Evolutionary conservation across 2,113 vertebrate species (phyloP).

Genomic region (Penelope pileata): DNA sequence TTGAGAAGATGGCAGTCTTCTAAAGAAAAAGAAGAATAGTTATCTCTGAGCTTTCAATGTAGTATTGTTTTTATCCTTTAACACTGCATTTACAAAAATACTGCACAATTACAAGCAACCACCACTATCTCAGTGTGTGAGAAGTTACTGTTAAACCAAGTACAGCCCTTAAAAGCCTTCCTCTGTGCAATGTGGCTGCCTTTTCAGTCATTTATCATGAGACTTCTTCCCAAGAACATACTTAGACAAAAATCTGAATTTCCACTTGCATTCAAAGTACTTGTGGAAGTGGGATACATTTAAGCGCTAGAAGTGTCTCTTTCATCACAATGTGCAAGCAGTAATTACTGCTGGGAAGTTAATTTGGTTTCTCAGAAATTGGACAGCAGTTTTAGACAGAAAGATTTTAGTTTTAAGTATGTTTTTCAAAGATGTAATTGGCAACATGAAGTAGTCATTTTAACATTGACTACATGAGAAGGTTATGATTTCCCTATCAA

Average conservation of each 20-base stretch:
- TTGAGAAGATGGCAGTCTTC: conserved; percentile 45
- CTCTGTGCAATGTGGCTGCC: background rate
- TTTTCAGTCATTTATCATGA: background rate
- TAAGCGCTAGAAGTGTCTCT: background rate
- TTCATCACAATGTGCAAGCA: no score
- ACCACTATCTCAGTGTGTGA: background rate
- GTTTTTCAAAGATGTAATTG: background rate
- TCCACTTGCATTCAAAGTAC: background rate
- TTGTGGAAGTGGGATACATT: background rate
- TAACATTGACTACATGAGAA: background rate
- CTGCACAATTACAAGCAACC: background rate
- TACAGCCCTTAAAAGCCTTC: background rate
- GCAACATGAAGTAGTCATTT: background rate
- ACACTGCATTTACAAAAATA: background rate
- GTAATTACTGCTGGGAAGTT: background rate
- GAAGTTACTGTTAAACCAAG: background rate
- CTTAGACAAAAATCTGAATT: background rate
- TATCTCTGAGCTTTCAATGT: background rate
- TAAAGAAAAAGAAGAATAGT: conserved; percentile 13
- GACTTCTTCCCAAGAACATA: background rate
- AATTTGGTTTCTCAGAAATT: background rate
- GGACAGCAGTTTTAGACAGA: background rate
- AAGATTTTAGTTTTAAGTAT: background rate
- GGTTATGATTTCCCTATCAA: background rate
- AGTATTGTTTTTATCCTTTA: background rate